phyloP scores from a whole-genome alignment of 2,888 invertebrate genomes.

The Tetragnatha montana region DNA sequence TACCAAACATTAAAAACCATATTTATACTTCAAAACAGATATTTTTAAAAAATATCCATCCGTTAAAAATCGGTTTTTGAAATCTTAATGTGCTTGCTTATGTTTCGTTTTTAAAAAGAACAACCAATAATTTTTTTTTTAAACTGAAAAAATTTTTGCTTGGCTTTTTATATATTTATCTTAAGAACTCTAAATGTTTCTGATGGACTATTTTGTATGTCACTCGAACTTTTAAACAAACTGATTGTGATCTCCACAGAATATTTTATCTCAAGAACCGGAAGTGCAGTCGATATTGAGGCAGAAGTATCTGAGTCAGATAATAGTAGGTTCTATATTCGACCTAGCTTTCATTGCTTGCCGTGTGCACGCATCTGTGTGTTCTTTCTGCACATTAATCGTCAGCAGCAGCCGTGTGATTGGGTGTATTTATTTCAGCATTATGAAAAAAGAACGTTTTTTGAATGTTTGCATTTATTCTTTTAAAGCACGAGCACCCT shows the following conservation, averaged over 20 bases:
- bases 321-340: constrained; percentile 67
- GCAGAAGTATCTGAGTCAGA: constrained; percentile 68
- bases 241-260: constrained; percentile 67
- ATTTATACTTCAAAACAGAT: background rate
- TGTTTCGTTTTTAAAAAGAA: background rate
- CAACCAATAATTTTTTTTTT: constrained; percentile 17
- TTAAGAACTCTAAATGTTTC: constrained; percentile 40
- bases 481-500: background rate
- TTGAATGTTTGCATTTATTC: background rate
- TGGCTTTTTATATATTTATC: constrained; percentile 22
- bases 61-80: background rate
- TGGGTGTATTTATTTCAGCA: constrained; percentile 37
- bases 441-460: background rate
- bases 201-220: constrained; percentile 35
- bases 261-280: constrained; percentile 68
- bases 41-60: background rate
- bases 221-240: constrained; percentile 31
- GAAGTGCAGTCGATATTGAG: constrained; percentile 68
- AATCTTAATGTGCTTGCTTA: background rate
- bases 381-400: constrained; percentile 55
- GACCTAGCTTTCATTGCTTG: constrained; percentile 62
- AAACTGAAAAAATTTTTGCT: constrained; percentile 11
- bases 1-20: background rate
- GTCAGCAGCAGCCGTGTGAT: constrained; percentile 5
- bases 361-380: constrained; percentile 57